Evolutionary conservation across 2,797 vertebrate species (phyloP).

Genomic region (Poeciliopsis infans): DNA sequence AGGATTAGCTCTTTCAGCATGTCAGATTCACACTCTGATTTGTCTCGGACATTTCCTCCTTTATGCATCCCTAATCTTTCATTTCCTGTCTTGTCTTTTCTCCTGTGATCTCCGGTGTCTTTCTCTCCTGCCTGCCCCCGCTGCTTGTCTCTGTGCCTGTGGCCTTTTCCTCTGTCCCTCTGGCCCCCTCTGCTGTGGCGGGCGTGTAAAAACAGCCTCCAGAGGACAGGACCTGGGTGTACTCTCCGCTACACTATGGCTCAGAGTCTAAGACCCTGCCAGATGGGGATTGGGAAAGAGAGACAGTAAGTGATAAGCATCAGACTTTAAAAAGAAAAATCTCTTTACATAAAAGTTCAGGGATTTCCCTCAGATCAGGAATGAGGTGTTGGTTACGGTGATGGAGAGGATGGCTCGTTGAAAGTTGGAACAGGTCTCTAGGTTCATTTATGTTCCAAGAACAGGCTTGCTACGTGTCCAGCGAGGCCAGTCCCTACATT

Average conservation of each 20-base stretch:
- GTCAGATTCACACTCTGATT: conserved; percentile 65
- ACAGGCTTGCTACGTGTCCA: conserved; percentile 24
- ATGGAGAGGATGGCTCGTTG: conserved; percentile 13
- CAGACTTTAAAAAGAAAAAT: conserved; percentile 37
- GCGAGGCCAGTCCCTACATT: conserved; percentile 35
- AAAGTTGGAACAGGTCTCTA: conserved; percentile 26
- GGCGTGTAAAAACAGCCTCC: conserved; percentile 88
- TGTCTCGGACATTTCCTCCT: conserved; percentile 78
- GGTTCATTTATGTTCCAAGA: conserved; percentile 18
- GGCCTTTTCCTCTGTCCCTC: conserved; percentile 78
- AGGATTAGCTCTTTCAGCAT: conserved; percentile 50
- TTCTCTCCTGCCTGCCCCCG: conserved; percentile 77
- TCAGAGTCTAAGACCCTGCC: conserved; percentile 90
- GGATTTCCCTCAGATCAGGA: conserved; percentile 34
- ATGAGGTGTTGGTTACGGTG: conserved; percentile 18
- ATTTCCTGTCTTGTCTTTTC: conserved; percentile 83
- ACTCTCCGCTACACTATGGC: conserved; percentile 99
- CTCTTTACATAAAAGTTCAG: conserved; percentile 29
- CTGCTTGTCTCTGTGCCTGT: conserved; percentile 79
- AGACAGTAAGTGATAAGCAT: conserved; percentile 94
- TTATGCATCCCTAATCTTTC: conserved; percentile 84
- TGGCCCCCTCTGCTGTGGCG: conserved; percentile 84
- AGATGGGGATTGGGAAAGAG: conserved; percentile 90
- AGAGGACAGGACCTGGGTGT: conserved; percentile 99
- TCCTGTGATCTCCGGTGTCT: conserved; percentile 71